These are phyloP conservation scores for Dichetophora obliterata DNA, from an alignment of 2,888 invertebrate genomes.

Conservation along the genomic window DNA sequence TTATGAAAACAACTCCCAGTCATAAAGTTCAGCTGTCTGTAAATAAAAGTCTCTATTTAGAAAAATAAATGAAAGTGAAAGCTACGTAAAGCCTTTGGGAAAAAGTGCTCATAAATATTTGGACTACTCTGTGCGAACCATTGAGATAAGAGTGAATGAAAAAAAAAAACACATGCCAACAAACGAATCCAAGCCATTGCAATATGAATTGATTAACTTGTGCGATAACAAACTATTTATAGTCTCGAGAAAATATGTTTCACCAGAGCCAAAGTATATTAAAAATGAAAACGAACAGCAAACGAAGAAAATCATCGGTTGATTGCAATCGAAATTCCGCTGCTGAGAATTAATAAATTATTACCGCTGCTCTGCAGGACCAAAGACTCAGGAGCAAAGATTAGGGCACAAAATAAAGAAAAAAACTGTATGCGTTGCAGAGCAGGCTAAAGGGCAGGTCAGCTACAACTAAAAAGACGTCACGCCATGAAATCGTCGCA, in stretches of 20 bases:
- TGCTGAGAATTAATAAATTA: conserved; percentile 45
- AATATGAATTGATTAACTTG: conserved; percentile 7
- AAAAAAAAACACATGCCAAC: too few species aligned
- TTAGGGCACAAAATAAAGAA: background rate
- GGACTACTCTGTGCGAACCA: too few species aligned
- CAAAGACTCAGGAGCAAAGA: background rate
- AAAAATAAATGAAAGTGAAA: too few species aligned
- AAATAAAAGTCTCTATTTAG: too few species aligned
- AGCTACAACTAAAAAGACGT: background rate
- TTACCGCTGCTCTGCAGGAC: background rate
- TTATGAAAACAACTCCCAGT: too few species aligned
- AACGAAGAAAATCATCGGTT: conserved; percentile 20
- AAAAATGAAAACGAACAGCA: background rate
- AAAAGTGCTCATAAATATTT: too few species aligned
- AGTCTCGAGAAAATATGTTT: background rate
- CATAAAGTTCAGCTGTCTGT: too few species aligned
- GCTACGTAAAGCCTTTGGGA: too few species aligned
- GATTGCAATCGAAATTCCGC: conserved; percentile 46
- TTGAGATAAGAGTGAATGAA: too few species aligned
- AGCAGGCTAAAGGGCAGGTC: background rate
- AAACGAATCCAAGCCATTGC: background rate
- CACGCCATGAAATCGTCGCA: conserved; percentile 3
- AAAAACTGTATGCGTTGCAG: background rate
- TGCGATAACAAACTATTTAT: conserved; percentile 7
- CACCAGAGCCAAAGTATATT: background rate